These are phyloP conservation scores for Actias luna DNA, from an alignment of 2,888 invertebrate genomes.

Conservation along the genomic window DNA sequence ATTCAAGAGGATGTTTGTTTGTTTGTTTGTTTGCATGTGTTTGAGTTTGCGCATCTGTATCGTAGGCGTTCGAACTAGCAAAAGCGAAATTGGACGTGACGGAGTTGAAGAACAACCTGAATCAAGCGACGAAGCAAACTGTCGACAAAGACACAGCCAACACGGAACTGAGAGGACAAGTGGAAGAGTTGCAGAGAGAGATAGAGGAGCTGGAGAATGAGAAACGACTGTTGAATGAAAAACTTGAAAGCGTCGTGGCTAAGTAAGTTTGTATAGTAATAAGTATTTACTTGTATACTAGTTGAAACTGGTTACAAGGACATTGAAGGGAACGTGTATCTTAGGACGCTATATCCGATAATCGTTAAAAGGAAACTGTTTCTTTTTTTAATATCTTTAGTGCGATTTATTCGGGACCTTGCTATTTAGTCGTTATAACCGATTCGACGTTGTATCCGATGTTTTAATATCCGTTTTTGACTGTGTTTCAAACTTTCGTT, in stretches of 20 bases:
- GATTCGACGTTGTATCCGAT: too few species aligned
- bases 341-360: too few species aligned
- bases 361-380: too few species aligned
- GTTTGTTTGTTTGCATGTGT: too few species aligned
- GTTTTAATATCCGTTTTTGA: too few species aligned
- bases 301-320: too few species aligned
- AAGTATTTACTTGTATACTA: neutral
- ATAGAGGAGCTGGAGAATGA: constrained; percentile 41
- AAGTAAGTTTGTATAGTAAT: constrained; percentile 37
- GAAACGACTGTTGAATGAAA: constrained; percentile 44
- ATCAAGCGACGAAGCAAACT: constrained; percentile 74
- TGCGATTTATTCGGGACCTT: too few species aligned
- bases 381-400: too few species aligned
- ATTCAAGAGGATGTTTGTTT: neutral
- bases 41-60: constrained; percentile 10
- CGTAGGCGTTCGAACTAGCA: constrained; percentile 75
- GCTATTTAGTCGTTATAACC: too few species aligned
- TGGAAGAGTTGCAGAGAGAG: constrained; percentile 44
- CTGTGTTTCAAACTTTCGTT: too few species aligned
- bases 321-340: too few species aligned
- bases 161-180: constrained; percentile 45
- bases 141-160: constrained; percentile 51
- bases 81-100: constrained; percentile 75
- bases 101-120: constrained; percentile 67
- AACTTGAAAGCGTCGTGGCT: constrained; percentile 45